Percentiles rank a stretch among this genome's conserved stretches.
These are phyloP conservation scores for Percopsis transmontana DNA, from an alignment of 2,113 vertebrate species.

Conservation along the genomic window DNA sequence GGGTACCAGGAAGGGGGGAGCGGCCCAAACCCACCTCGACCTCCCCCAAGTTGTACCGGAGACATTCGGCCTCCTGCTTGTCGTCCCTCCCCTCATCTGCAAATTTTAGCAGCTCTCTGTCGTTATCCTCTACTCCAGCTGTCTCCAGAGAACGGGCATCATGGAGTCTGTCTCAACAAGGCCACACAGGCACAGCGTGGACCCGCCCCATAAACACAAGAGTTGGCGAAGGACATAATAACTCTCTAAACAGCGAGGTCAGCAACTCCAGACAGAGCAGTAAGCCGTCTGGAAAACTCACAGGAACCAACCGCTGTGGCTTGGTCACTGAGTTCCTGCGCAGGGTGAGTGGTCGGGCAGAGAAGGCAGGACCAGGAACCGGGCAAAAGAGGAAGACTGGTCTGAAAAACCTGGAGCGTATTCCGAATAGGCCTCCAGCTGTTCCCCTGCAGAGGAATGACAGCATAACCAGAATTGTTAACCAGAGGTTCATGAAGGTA, in stretches of 20 bases:
- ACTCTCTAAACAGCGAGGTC: slow-evolving; percentile 20
- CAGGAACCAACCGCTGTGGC: slow-evolving; percentile 83
- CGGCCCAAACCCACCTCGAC: slow-evolving; percentile 81
- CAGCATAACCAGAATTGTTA: slow-evolving; percentile 84
- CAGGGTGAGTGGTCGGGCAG: slow-evolving; percentile 87
- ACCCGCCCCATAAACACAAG: slow-evolving; percentile 79
- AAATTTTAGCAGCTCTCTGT: slow-evolving; percentile 31
- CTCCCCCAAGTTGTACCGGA: slow-evolving; percentile 90
- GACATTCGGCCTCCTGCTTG: slow-evolving; percentile 76
- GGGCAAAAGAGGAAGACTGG: slow-evolving; percentile 69
- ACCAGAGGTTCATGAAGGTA: slow-evolving; percentile 88
- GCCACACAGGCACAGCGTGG: slow-evolving; percentile 82
- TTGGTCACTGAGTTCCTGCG: slow-evolving; percentile 95
- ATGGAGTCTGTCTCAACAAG: slow-evolving; percentile 85
- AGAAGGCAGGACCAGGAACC: slow-evolving; percentile 75
- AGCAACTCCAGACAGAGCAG: background rate
- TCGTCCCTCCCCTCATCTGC: slow-evolving; percentile 46
- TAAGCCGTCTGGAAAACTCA: slow-evolving; percentile 72
- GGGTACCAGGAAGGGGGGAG: slow-evolving; percentile 81
- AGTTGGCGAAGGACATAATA: slow-evolving; percentile 33
- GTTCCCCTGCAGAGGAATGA: slow-evolving; percentile 77
- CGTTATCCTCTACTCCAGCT: slow-evolving; percentile 31
- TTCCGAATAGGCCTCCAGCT: slow-evolving; percentile 56
- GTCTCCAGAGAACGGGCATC: slow-evolving; percentile 80
- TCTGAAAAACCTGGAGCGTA: slow-evolving; percentile 71